Conservation (phyloP, 2,797 vertebrate species). For the Nothura maculosa region DNA sequence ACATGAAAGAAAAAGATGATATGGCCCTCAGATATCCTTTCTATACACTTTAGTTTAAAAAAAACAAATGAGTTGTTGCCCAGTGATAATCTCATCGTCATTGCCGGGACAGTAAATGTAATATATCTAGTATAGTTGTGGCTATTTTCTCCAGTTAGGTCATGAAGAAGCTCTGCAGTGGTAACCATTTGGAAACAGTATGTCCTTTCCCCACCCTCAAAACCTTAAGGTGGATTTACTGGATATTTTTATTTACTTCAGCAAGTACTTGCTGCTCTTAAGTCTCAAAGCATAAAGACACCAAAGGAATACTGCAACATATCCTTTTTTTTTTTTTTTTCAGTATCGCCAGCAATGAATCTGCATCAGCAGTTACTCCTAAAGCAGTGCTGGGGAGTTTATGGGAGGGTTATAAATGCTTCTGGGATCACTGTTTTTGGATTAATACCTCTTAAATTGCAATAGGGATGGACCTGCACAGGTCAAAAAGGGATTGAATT, state of each 20-base stretch:
- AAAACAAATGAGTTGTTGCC: background rate
- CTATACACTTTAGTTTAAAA: background rate
- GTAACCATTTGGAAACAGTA: slow-evolving; percentile 45
- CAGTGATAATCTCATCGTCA: slow-evolving; percentile 45
- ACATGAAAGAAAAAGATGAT: background rate
- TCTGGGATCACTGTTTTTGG: slow-evolving; percentile 32
- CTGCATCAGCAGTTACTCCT: slow-evolving; percentile 44
- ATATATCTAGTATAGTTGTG: slow-evolving; percentile 3
- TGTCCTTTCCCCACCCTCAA: slow-evolving; percentile 24
- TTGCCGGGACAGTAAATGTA: slow-evolving; percentile 30
- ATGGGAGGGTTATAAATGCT: background rate
- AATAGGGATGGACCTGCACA: slow-evolving; percentile 16
- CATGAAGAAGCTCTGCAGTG: slow-evolving; percentile 12
- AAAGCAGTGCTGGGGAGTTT: slow-evolving; percentile 31
- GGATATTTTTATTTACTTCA: slow-evolving; percentile 60
- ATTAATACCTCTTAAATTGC: slow-evolving; percentile 48
- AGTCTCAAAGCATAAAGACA: slow-evolving; percentile 5
- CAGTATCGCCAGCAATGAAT: slow-evolving; percentile 17
- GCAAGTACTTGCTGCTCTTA: slow-evolving; percentile 52
- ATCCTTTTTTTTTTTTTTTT: background rate
- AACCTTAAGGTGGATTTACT: slow-evolving; percentile 54
- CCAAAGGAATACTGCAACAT: slow-evolving; percentile 46
- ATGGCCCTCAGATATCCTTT: background rate
- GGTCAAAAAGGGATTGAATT: slow-evolving; percentile 32
- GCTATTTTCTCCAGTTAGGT: slow-evolving; percentile 16